Evolutionary conservation across 1,140 invertebrate genomes (phyloP).

Genomic region (Rhizoglyphus robini): DNA sequence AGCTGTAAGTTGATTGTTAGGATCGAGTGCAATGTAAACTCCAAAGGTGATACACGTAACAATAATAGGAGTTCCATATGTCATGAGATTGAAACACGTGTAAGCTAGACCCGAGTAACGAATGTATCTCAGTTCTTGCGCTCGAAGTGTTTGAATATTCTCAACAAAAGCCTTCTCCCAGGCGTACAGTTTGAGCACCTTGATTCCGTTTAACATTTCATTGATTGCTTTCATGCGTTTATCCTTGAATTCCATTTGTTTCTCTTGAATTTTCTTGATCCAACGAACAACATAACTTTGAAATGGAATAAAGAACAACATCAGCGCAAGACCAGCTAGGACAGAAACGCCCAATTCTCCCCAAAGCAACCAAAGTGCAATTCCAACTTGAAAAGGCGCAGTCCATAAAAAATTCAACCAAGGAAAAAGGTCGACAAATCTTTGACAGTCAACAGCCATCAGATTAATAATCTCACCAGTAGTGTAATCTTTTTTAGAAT

Average conservation of each 20-base stretch:
- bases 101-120: constrained; percentile 23
- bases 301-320: constrained; percentile 63
- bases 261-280: constrained; percentile 42
- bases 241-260: constrained; percentile 34
- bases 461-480: too few relatives aligned
- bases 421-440: constrained; percentile 21
- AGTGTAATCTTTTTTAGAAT: too few relatives aligned
- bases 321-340: constrained; percentile 31
- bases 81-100: constrained; percentile 31
- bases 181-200: constrained; percentile 25
- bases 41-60: constrained; percentile 23
- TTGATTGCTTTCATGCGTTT: constrained; percentile 35
- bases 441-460: too few relatives aligned
- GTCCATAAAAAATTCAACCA: constrained; percentile 26
- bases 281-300: constrained; percentile 76
- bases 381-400: constrained; percentile 29
- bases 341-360: constrained; percentile 31
- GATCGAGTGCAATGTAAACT: constrained; percentile 33
- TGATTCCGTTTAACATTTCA: too few relatives aligned
- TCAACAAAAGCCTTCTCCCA: constrained; percentile 23
- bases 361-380: constrained; percentile 33
- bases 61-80: constrained; percentile 17
- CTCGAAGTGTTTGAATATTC: background rate
- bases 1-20: constrained; percentile 62
- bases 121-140: constrained; percentile 20